Evolutionary conservation across 2,113 vertebrate genomes (phyloP).

Genomic region (Poicephalus meyeri): DNA sequence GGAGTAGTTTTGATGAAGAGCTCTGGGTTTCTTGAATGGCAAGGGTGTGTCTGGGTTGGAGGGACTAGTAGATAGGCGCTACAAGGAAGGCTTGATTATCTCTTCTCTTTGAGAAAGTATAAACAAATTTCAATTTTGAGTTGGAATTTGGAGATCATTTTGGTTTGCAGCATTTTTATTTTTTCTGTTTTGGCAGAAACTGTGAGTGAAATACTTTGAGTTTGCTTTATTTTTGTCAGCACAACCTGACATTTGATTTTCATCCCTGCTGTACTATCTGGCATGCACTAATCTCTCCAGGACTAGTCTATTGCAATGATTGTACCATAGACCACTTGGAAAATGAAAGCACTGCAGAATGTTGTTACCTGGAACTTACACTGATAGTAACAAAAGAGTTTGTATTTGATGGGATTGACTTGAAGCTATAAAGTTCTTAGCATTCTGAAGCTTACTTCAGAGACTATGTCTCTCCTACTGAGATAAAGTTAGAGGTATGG

Average conservation of each 20-base stretch:
- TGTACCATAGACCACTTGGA: neutral
- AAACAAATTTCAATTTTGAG: neutral
- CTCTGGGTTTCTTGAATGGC: neutral
- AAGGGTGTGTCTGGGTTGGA: rapidly evolving
- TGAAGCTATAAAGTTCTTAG: neutral
- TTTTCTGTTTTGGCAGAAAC: neutral
- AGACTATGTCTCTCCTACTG: neutral
- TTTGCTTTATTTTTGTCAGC: neutral
- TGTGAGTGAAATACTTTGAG: neutral
- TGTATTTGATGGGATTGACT: neutral
- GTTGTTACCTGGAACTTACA: neutral
- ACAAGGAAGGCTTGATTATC: neutral
- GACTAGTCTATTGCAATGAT: neutral
- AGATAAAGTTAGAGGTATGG: neutral
- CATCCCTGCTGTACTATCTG: neutral
- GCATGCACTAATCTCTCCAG: neutral
- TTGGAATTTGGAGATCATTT: neutral
- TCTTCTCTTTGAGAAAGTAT: neutral
- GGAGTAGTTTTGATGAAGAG: neutral
- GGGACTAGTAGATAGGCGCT: neutral
- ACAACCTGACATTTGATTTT: neutral
- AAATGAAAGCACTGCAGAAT: neutral
- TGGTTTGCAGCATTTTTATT: neutral
- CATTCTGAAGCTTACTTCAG: neutral
- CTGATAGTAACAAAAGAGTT: neutral